Evolutionary conservation across 2,113 vertebrate genomes (phyloP).

Genomic region (Daboia siamensis): DNA sequence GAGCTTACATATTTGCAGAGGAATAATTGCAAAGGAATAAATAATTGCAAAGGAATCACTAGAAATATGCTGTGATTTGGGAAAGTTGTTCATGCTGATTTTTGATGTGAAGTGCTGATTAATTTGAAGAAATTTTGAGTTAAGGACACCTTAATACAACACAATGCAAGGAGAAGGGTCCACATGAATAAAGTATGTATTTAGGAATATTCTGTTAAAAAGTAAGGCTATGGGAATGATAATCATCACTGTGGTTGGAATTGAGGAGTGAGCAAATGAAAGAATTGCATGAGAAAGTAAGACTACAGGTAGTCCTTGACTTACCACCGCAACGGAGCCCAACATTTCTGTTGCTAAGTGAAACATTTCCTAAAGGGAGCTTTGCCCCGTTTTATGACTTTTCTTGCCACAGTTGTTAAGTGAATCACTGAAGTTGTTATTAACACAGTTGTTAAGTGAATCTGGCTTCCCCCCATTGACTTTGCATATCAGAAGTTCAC

Average conservation of each 20-base stretch:
- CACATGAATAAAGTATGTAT: neutral
- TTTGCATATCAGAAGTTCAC: neutral
- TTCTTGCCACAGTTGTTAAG: neutral
- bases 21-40: neutral
- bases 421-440: neutral
- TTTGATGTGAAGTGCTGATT: neutral
- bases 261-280: neutral
- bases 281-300: neutral
- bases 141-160: constrained; percentile 20
- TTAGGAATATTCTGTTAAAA: neutral
- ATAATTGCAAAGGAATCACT: neutral
- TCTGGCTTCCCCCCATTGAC: neutral
- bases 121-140: neutral
- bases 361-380: neutral
- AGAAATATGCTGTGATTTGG: neutral
- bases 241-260: neutral
- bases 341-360: neutral
- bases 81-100: neutral
- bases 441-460: neutral
- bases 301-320: neutral
- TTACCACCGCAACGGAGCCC: neutral
- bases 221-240: neutral
- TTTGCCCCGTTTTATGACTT: neutral
- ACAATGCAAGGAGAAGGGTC: neutral
- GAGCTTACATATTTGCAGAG: neutral